phyloP scores from a whole-genome alignment of 2,113 vertebrate genomes.

The Lycaon pictus region DNA sequence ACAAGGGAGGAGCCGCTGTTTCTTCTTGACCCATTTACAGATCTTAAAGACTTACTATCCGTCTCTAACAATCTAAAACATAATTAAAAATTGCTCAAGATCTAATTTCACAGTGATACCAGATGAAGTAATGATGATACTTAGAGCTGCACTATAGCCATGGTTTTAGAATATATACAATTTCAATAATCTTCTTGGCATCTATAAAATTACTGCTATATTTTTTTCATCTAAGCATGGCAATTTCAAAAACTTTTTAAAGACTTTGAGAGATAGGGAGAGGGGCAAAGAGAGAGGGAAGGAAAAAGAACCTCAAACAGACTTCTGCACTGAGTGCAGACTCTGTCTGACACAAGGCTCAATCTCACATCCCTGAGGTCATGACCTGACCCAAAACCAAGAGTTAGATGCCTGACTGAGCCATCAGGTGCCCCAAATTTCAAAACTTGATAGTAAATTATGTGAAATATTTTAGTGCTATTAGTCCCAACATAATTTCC shows the following conservation, averaged over 20 bases:
- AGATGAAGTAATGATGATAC: neutral
- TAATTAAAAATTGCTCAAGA: slow-evolving; percentile 72
- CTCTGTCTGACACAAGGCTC: neutral
- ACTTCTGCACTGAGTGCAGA: neutral
- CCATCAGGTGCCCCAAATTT: neutral
- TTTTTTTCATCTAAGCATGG: slow-evolving; percentile 55
- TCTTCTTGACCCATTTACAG: slow-evolving; percentile 97
- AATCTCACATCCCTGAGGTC: neutral
- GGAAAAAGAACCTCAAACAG: neutral
- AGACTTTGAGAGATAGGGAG: neutral
- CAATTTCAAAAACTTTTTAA: neutral
- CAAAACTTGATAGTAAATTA: slow-evolving; percentile 36
- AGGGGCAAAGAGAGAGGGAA: neutral
- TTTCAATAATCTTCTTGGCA: neutral
- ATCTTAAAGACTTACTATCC: slow-evolving; percentile 96
- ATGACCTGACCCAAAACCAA: neutral
- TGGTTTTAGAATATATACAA: neutral
- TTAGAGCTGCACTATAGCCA: neutral
- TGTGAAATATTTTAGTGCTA: slow-evolving; percentile 17
- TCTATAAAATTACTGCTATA: slow-evolving; percentile 23
- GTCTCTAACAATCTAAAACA: slow-evolving; percentile 95
- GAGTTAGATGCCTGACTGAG: neutral
- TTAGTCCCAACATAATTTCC: neutral
- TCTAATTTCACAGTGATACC: slow-evolving; percentile 19
- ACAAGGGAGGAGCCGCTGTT: slow-evolving; percentile 98